A percentile compares a stretch with the other conserved stretches of the same genome.
Conservation (phyloP, 30 jellyfish, hydroid and myxozoan genomes). For the Aurelia coerulea region DNA sequence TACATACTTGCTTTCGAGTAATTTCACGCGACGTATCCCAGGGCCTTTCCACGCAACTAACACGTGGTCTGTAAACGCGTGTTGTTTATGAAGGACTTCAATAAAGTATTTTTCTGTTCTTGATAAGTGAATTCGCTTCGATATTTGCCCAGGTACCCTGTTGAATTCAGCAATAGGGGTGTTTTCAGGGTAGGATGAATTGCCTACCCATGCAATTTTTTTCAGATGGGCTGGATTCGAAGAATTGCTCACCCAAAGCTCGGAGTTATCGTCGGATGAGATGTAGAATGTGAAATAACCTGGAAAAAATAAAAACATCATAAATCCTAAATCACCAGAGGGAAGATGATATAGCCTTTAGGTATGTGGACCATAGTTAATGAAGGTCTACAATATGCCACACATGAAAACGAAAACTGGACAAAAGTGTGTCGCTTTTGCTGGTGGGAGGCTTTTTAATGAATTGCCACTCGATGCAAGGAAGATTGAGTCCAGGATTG, state of each 20-base stretch:
- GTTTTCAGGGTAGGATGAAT: conserved; percentile 47
- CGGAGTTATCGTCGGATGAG: conserved; percentile 93
- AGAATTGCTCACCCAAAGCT: conserved; percentile 90
- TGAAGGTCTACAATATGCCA: no score
- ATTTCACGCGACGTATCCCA: conserved; percentile 47
- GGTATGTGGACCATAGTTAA: no score
- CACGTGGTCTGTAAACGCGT: conserved; percentile 74
- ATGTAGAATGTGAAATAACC: conserved; percentile 84
- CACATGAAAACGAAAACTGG: no score
- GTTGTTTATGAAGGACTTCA: conserved; percentile 89
- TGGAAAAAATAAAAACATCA: background rate
- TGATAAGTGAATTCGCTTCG: conserved; percentile 46
- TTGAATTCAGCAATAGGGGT: conserved; percentile 67
- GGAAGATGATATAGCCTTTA: no score
- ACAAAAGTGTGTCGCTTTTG: no score
- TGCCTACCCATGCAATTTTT: conserved; percentile 85
- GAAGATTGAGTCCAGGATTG: no score
- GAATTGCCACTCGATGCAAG: no score
- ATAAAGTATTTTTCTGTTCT: conserved; percentile 65
- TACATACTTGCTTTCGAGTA: conserved; percentile 39
- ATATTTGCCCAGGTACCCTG: conserved; percentile 54
- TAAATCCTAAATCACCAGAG: no score
- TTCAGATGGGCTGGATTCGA: conserved; percentile 41
- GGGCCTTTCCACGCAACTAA: conserved; percentile 95
- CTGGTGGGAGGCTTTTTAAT: no score